A percentile compares a stretch with the other conserved stretches of the same genome.
phyloP scores from a whole-genome alignment of 2,113 vertebrate genomes.

The Calypte anna region DNA sequence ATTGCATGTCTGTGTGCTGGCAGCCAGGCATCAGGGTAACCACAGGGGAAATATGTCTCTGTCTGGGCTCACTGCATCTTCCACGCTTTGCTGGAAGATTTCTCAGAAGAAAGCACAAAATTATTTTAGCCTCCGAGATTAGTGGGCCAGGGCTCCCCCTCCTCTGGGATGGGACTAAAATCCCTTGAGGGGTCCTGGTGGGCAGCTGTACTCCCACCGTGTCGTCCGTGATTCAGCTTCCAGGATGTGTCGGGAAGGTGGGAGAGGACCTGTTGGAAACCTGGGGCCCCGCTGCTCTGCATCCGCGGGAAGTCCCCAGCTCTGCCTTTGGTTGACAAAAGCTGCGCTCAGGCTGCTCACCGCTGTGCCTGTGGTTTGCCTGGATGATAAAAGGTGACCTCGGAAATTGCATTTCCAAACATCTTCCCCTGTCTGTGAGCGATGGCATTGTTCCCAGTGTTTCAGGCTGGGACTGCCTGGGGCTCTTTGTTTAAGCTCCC shows the following conservation, averaged over 20 bases:
- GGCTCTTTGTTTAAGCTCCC: slow-evolving; percentile 67
- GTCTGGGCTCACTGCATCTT: slow-evolving; percentile 6
- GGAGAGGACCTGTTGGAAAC: background rate
- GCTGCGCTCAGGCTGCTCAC: background rate
- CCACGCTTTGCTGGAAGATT: background rate
- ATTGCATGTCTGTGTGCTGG: slow-evolving; percentile 10
- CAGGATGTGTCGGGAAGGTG: fast-evolving
- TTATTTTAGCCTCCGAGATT: background rate
- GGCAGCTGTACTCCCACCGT: background rate
- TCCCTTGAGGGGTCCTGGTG: background rate
- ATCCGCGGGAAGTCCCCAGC: background rate
- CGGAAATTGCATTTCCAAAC: slow-evolving; percentile 48
- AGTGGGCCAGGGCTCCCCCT: background rate
- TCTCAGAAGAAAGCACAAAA: background rate
- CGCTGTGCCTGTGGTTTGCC: background rate
- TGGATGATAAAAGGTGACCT: slow-evolving; percentile 48
- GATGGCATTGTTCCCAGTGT: slow-evolving; percentile 56
- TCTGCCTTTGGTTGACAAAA: background rate
- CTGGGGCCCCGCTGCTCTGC: fast-evolving
- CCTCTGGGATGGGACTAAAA: fast-evolving
- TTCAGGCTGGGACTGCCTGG: slow-evolving; percentile 60
- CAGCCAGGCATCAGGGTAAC: background rate
- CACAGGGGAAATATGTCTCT: slow-evolving; percentile 25
- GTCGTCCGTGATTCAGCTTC: background rate
- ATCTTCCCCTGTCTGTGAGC: background rate